Conservation (phyloP, 2,888 invertebrate species). For the Leptothorax acervorum region DNA sequence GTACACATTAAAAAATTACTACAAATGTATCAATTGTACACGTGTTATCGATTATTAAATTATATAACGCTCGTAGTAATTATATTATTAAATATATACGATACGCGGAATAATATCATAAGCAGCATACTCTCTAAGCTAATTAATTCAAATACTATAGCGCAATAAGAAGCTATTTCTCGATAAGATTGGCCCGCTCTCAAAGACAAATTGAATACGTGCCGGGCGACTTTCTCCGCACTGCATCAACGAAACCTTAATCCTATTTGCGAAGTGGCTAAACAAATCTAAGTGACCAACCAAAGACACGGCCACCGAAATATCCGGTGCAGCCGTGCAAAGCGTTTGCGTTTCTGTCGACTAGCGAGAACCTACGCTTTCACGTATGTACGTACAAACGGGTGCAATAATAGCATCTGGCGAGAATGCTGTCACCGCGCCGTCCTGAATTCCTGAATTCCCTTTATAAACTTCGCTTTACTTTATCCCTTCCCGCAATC, state of each 20-base stretch:
- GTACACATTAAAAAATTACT: not conserved
- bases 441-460: not conserved
- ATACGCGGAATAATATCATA: not conserved
- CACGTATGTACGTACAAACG: conserved; percentile 12
- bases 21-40: not conserved
- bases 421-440: conserved; percentile 15
- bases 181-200: not conserved
- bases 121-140: not conserved
- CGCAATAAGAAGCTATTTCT: not conserved
- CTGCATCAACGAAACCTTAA: conserved; percentile 26
- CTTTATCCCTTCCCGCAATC: conserved; percentile 4
- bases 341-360: conserved; percentile 21
- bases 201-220: not conserved
- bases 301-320: conserved; percentile 20
- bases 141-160: not conserved
- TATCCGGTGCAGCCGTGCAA: conserved; percentile 26
- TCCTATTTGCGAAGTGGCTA: conserved; percentile 15
- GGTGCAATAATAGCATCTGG: conserved; percentile 27
- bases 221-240: not conserved
- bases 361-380: not conserved
- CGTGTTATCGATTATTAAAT: not conserved
- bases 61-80: not conserved
- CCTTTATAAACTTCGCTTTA: conserved; percentile 28
- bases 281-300: conserved; percentile 32
- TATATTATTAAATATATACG: not conserved